These are phyloP conservation scores for Melanophora roralis DNA, from an alignment of 2,888 invertebrate genomes.

Conservation along the genomic window DNA sequence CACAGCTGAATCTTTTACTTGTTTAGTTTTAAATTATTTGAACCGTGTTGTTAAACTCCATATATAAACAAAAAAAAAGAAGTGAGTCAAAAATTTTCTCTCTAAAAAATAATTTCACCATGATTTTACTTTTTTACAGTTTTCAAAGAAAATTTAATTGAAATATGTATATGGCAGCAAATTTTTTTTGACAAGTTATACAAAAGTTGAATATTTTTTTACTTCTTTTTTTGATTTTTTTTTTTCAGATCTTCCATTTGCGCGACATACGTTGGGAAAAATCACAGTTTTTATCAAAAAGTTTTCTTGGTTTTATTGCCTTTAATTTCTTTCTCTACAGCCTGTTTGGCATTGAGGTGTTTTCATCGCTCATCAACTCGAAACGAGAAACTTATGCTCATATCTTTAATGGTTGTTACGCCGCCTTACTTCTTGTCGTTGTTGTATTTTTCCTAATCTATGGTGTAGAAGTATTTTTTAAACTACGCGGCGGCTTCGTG, in stretches of 20 bases:
- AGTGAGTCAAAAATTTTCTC: too few relatives aligned
- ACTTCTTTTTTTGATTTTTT: not conserved
- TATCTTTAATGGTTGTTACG: slow-evolving; percentile 94
- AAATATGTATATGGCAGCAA: too few relatives aligned
- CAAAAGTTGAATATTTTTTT: too few relatives aligned
- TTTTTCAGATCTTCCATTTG: slow-evolving; percentile 90
- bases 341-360: slow-evolving; percentile 85
- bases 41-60: too few relatives aligned
- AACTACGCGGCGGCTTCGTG: slow-evolving; percentile 92
- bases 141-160: too few relatives aligned
- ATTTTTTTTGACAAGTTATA: too few relatives aligned
- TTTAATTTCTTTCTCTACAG: slow-evolving; percentile 94
- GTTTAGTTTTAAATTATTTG: too few relatives aligned
- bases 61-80: too few relatives aligned
- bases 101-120: too few relatives aligned
- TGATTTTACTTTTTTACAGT: too few relatives aligned
- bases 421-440: slow-evolving; percentile 91
- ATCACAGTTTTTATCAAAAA: slow-evolving; percentile 93
- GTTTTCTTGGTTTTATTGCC: slow-evolving; percentile 91
- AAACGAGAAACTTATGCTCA: slow-evolving; percentile 82
- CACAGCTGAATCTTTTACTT: too few relatives aligned
- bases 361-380: slow-evolving; percentile 74
- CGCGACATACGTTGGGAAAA: slow-evolving; percentile 91
- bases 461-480: slow-evolving; percentile 95
- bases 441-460: slow-evolving; percentile 95